Evolutionary conservation across 2,888 invertebrate genomes (phyloP), one percentile per base, ranked within the genome.

Genomic region (Epistrophella euchroma): DNA sequence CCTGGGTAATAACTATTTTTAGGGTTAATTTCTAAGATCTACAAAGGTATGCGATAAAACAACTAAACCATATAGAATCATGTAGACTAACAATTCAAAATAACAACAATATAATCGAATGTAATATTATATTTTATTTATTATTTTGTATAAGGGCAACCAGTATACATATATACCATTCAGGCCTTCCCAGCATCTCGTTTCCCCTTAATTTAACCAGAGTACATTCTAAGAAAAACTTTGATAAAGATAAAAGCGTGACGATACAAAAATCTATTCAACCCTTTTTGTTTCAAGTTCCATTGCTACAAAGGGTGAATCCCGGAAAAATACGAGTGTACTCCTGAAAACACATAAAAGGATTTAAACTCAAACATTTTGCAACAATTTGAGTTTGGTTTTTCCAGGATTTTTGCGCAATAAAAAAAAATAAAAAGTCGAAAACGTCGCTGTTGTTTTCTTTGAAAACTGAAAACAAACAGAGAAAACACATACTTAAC

Each of bases 331-430:
- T 28, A 62, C 25, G 35, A 40, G 15, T 19, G 25, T 66, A 17
- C 64, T 32, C 7, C 45, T 15, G 2, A 35, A 64, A 32, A 35
- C 15, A 47, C 13, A 66, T 47, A 66, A 47, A 66, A 66, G 47
- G 47, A 66, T 32, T 47, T 45, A 66, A 66, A 47, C 66, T 47
- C 25, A 66, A 66, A 47, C 66, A 19, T 64, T 64, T 45, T 40
- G 64, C 45, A 64, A 64, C 45, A 45, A 66, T 66, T 66, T 47
- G 32, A 15, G 66, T 19, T 45, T 19, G 32, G 47, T 19, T 47
- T 64, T 66, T 45, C 66, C 15, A 7, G 32, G 45, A 64, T 64
- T 64, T 64, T 64, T 13, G 7, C 9, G 17, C 15, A 62, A 62
- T 64, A 64, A 45, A 28, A 32, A 43, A 0, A n/a, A 25, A 22